These are phyloP conservation scores for Alexandromys fortis DNA, from an alignment of 2,113 vertebrate genomes.

Conservation along the genomic window DNA sequence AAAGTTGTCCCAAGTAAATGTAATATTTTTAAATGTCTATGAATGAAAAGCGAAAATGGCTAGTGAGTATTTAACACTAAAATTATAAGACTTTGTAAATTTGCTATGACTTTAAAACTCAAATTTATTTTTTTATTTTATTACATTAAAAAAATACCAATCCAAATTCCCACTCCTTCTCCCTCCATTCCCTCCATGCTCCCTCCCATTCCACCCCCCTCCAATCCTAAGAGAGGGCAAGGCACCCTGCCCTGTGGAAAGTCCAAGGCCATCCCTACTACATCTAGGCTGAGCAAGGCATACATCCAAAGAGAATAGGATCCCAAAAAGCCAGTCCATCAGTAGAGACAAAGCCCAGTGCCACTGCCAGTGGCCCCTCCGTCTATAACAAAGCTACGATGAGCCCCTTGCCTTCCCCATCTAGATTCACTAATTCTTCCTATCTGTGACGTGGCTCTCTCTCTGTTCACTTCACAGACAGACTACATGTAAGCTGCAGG, in stretches of 20 bases:
- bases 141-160: no score
- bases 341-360: no score
- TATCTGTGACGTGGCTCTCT: not conserved
- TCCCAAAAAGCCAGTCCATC: no score
- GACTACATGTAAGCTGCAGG: not conserved
- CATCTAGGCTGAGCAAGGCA: no score
- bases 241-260: no score
- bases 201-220: no score
- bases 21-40: not conserved
- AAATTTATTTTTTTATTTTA: not conserved
- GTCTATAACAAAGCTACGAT: not conserved
- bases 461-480: not conserved
- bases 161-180: no score
- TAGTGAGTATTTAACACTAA: not conserved
- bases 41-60: not conserved
- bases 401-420: not conserved
- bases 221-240: no score
- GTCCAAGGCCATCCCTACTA: no score
- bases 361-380: no score
- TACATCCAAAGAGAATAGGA: no score
- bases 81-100: not conserved
- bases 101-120: conserved; percentile 12
- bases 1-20: not conserved
- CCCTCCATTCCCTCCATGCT: no score
- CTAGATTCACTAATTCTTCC: not conserved